Conservation (phyloP, 2,888 invertebrate genomes). For the Thalpophila matura region DNA sequence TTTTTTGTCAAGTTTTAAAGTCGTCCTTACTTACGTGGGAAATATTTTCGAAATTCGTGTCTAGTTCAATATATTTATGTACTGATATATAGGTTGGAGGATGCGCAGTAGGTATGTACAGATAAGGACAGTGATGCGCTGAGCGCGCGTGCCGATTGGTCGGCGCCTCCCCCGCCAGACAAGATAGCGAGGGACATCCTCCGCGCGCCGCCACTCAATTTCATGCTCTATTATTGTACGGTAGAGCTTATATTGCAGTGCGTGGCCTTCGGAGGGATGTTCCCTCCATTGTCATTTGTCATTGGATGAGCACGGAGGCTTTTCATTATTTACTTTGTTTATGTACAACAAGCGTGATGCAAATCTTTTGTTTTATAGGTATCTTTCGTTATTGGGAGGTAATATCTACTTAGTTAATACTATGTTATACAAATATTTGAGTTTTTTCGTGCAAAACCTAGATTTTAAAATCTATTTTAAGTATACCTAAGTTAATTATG, state of each 20-base stretch:
- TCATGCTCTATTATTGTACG: slow-evolving; percentile 52
- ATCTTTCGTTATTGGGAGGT: slow-evolving; percentile 11
- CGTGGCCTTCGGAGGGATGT: slow-evolving; percentile 80
- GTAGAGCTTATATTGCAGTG: slow-evolving; percentile 71
- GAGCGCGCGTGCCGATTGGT: slow-evolving; percentile 81
- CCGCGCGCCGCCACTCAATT: slow-evolving; percentile 67
- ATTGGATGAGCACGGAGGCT: slow-evolving; percentile 87
- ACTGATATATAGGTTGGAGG: slow-evolving; percentile 54
- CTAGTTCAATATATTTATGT: slow-evolving; percentile 22
- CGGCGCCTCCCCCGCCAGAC: slow-evolving; percentile 88
- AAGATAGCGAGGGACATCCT: slow-evolving; percentile 90
- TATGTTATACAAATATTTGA: background rate
- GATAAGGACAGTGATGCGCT: slow-evolving; percentile 88
- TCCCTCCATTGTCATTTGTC: slow-evolving; percentile 87
- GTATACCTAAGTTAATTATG: too few species aligned
- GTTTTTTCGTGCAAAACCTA: too few species aligned
- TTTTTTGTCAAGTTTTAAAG: slow-evolving; percentile 47
- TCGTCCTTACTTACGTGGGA: slow-evolving; percentile 2
- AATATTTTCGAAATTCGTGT: slow-evolving; percentile 13
- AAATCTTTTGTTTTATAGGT: slow-evolving; percentile 37
- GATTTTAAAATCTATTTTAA: too few species aligned
- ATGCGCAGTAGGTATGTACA: slow-evolving; percentile 84
- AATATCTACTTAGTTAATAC: background rate
- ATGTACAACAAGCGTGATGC: slow-evolving; percentile 66
- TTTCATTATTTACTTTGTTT: slow-evolving; percentile 85